These are phyloP conservation scores for Lagopus leucura DNA, from an alignment of 2,113 vertebrate species.

Conservation along the genomic window DNA sequence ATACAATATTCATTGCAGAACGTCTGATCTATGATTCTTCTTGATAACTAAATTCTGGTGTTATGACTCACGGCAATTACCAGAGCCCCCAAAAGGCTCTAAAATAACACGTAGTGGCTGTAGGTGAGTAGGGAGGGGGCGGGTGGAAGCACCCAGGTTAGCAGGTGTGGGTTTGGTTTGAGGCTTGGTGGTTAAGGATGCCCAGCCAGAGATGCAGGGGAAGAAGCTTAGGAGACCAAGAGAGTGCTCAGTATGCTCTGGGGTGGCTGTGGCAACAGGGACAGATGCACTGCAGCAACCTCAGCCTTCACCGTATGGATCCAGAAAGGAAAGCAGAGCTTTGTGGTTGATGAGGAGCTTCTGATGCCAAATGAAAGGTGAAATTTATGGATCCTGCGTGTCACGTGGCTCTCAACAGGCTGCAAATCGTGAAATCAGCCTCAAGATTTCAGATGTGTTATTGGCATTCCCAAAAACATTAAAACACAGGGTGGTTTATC, in stretches of 20 bases:
- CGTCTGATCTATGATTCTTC: slow-evolving; percentile 43
- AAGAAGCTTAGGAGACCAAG: background rate
- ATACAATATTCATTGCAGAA: slow-evolving; percentile 58
- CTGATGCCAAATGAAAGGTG: background rate
- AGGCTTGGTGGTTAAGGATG: background rate
- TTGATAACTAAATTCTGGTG: slow-evolving; percentile 55
- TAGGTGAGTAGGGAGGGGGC: background rate
- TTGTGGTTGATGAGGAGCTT: background rate
- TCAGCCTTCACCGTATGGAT: background rate
- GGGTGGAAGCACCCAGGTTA: background rate
- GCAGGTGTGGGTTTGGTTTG: background rate
- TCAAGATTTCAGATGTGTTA: background rate
- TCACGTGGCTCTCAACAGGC: background rate
- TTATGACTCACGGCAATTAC: slow-evolving; percentile 60
- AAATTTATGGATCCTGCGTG: background rate
- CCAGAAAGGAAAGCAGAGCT: background rate
- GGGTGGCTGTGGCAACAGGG: background rate
- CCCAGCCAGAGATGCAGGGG: background rate
- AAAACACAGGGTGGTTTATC: background rate
- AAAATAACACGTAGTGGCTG: slow-evolving; percentile 20
- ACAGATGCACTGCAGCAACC: background rate
- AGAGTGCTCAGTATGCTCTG: background rate
- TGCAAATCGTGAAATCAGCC: background rate
- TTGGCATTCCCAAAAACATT: background rate
- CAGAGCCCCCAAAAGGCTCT: slow-evolving; percentile 34